Evolutionary conservation across 2,888 invertebrate species (phyloP).

Genomic region (Pegoplata infirma): DNA sequence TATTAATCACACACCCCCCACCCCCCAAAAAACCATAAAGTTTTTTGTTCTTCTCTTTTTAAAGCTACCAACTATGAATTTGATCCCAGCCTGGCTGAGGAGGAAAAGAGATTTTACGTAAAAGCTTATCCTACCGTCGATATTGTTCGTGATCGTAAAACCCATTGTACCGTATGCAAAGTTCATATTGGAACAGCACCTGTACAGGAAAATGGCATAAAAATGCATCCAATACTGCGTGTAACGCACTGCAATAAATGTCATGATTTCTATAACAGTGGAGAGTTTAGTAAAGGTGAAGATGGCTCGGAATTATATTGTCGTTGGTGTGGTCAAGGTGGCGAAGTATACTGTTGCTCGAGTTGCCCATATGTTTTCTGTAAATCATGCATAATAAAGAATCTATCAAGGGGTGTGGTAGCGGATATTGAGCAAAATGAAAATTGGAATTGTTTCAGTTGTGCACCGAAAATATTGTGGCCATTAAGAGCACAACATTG

Average conservation of each 20-base stretch:
- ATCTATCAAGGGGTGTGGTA: slow-evolving; percentile 83
- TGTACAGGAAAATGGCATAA: slow-evolving; percentile 82
- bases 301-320: slow-evolving; percentile 91
- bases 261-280: slow-evolving; percentile 88
- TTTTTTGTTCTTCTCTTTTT: slow-evolving; percentile 56
- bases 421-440: slow-evolving; percentile 87
- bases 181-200: slow-evolving; percentile 86
- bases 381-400: slow-evolving; percentile 87
- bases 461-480: slow-evolving; percentile 83
- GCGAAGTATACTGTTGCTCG: slow-evolving; percentile 88
- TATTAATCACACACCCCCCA: too few relatives aligned
- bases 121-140: slow-evolving; percentile 81
- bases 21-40: slow-evolving; percentile 35
- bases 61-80: slow-evolving; percentile 77
- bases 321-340: slow-evolving; percentile 90
- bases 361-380: slow-evolving; percentile 87
- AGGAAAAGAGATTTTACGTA: slow-evolving; percentile 80
- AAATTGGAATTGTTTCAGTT: slow-evolving; percentile 89
- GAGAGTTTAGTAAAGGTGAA: slow-evolving; percentile 89
- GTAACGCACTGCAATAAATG: slow-evolving; percentile 86
- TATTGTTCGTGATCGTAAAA: slow-evolving; percentile 80
- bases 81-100: slow-evolving; percentile 80
- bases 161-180: slow-evolving; percentile 88
- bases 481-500: slow-evolving; percentile 84
- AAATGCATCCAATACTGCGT: slow-evolving; percentile 85